These are phyloP conservation scores for Platysteira castanea DNA, from an alignment of 2,113 vertebrate genomes.

Conservation along the genomic window DNA sequence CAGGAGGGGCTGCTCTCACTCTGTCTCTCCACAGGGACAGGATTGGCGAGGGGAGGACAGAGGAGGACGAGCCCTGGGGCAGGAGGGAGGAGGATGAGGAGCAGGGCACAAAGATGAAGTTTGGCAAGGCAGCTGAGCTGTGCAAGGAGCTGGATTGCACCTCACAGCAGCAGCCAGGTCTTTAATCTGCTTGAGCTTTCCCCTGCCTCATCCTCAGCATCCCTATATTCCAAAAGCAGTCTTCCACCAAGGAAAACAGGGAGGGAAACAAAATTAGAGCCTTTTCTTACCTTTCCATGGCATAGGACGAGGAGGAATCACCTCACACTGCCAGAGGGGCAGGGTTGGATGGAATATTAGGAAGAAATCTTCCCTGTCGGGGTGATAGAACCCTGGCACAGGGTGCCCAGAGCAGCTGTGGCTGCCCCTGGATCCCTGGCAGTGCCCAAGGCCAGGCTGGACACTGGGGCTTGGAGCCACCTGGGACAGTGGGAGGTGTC, in stretches of 20 bases:
- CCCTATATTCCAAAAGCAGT: background rate
- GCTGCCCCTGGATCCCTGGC: background rate
- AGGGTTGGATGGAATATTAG: accelerated
- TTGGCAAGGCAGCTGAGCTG: background rate
- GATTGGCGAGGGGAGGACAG: too few relatives aligned
- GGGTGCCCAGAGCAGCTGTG: background rate
- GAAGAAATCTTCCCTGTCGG: background rate
- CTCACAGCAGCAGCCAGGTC: background rate
- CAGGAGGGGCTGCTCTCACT: too few relatives aligned
- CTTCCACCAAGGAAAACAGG: background rate
- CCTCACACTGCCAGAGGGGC: background rate
- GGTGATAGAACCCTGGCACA: background rate
- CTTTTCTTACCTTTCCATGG: background rate
- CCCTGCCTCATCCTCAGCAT: background rate
- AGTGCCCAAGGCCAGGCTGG: background rate
- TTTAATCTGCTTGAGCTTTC: background rate
- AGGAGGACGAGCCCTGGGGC: background rate
- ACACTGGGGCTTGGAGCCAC: background rate
- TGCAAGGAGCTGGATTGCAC: background rate
- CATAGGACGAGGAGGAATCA: background rate
- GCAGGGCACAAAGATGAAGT: background rate
- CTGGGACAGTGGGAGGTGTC: background rate
- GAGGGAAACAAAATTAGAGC: background rate
- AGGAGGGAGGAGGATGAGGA: background rate
- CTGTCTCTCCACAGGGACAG: too few relatives aligned